Base-by-base conservation (phyloP, 2,888 invertebrate genomes). In the Pandemis heparana region DNA sequence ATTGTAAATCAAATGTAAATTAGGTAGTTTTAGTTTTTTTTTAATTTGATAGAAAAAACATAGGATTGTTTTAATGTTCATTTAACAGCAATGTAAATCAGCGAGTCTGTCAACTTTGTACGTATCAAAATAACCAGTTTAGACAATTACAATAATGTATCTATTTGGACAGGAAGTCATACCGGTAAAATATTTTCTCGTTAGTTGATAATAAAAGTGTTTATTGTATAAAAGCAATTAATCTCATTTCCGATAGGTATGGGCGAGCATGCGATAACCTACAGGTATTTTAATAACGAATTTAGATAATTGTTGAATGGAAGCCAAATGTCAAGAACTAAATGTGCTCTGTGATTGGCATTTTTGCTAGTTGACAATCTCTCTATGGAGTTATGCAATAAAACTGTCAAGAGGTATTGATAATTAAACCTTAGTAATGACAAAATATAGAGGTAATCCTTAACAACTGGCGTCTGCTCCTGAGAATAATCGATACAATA, bases 301-400 rank as follows among this genome's bases (percentile, higher is more conserved):
- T 32, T 18, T 18, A 7, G 18, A 18, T 62, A 65, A 68, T 60
- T 74, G 63, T 81, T 83, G 82, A 82, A 79, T 73, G 62, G 51
- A 51, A 70, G 82, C 83, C 83, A 84, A 83, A 67, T 67, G 74
- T 59, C 75, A 70, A 70, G 61, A 64, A 75, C 74, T 70, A 71
- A 71, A 71, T 51, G 64, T 43, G 46, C 64, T 56, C 23, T 12
- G 23, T 56, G 56, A 73, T 68, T 60, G 62, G 62, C 67, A 61
- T 69, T 16, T 56, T 41, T 38, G 53, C 46, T 53, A 32, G 69
- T 67, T 64, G 43, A 56, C 46, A 70, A 64, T 64, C 56, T 43
- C 63, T 32, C 12, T n/a, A 46, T n/a, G 43, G 60, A 68, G 14
- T 38, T 16, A 16, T 62, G 61, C 60, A 61, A 69, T 69, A 61